These are phyloP conservation scores for Philonicus albiceps DNA, from an alignment of 2,888 invertebrate genomes.

Conservation along the genomic window DNA sequence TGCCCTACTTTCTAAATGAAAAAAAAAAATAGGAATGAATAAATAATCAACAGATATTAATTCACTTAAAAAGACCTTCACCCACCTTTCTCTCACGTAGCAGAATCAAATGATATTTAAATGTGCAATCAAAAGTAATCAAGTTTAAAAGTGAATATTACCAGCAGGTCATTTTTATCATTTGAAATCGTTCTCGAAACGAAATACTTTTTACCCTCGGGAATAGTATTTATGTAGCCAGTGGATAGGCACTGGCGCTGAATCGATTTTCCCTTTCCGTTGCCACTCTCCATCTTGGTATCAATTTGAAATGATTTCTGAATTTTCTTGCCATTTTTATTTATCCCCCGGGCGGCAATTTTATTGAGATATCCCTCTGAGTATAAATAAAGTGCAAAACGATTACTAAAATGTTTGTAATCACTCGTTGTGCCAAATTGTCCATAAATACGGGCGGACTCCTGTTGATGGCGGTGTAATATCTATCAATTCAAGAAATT, in stretches of 20 bases:
- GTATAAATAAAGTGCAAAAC: slow-evolving; percentile 22
- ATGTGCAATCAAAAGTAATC: slow-evolving; percentile 30
- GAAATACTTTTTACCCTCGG: neutral
- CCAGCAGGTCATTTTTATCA: slow-evolving; percentile 26
- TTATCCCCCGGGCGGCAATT: slow-evolving; percentile 16
- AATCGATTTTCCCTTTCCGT: slow-evolving; percentile 12
- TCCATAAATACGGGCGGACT: neutral
- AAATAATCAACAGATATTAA: neutral
- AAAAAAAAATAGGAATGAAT: neutral
- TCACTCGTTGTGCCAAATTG: slow-evolving; percentile 2
- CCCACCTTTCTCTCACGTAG: neutral
- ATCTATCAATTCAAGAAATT: neutral
- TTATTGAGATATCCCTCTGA: slow-evolving; percentile 1
- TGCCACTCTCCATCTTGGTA: neutral
- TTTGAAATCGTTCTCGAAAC: slow-evolving; percentile 3
- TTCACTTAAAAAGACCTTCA: neutral
- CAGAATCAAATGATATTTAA: neutral
- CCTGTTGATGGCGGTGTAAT: neutral
- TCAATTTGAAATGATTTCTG: slow-evolving; percentile 34
- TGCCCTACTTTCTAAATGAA: neutral
- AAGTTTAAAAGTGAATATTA: slow-evolving; percentile 22
- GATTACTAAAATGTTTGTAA: slow-evolving; percentile 16
- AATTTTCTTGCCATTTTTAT: slow-evolving; percentile 28
- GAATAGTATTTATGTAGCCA: slow-evolving; percentile 7
- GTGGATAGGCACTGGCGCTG: neutral